Percentiles rank a stretch among this genome's conserved stretches.
phyloP scores from a whole-genome alignment of 2,797 vertebrate genomes.

The Pangasius larnaudii region DNA sequence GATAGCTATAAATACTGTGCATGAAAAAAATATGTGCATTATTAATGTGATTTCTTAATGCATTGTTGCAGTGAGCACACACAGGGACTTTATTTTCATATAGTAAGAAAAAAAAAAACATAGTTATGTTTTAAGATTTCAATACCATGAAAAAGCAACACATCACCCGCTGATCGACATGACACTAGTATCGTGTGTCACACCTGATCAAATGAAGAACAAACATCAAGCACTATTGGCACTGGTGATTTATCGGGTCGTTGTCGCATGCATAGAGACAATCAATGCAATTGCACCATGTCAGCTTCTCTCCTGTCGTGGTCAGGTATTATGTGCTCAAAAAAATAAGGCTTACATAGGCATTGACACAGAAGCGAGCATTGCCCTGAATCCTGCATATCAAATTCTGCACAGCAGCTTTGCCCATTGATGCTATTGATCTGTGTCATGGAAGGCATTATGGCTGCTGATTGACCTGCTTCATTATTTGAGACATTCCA shows the following conservation, averaged over 20 bases:
- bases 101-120: neutral
- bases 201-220: conserved; percentile 41
- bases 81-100: conserved; percentile 42
- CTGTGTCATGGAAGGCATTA: conserved; percentile 64
- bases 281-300: conserved; percentile 51
- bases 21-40: conserved; percentile 82
- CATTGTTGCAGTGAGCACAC: conserved; percentile 74
- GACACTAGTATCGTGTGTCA: conserved; percentile 32
- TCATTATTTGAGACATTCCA: conserved; percentile 59
- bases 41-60: conserved; percentile 79
- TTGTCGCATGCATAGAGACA: conserved; percentile 46
- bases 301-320: conserved; percentile 48
- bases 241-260: conserved; percentile 55
- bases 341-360: conserved; percentile 72
- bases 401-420: conserved; percentile 75
- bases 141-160: conserved; percentile 23
- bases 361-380: conserved; percentile 70
- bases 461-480: conserved; percentile 58
- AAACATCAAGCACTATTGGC: conserved; percentile 50
- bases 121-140: neutral
- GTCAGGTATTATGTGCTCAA: conserved; percentile 71
- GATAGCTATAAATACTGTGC: conserved; percentile 80
- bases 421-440: conserved; percentile 76
- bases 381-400: conserved; percentile 73
- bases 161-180: neutral